Evolutionary conservation across 2,797 vertebrate genomes (phyloP).

Genomic region (Pagetopsis macropterus): DNA sequence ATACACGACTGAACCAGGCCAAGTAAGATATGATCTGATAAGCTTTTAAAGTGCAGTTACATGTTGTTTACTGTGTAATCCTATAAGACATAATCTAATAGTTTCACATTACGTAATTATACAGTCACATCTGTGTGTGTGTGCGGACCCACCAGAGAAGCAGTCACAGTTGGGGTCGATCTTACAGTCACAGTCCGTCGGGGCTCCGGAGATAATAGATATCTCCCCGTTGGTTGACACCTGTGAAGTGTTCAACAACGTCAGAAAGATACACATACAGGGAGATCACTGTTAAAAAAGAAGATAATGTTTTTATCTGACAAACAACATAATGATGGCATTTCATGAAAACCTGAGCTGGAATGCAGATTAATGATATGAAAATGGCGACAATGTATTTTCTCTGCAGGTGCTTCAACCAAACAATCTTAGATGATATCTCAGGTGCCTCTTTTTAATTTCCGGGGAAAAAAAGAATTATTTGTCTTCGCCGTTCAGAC

Average conservation of each 20-base stretch:
- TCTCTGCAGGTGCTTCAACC: constrained; percentile 1
- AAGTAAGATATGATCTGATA: constrained; percentile 36
- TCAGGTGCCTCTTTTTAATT: not conserved
- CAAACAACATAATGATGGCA: constrained; percentile 36
- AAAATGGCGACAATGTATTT: not conserved
- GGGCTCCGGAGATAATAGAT: constrained; percentile 91
- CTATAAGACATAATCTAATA: constrained; percentile 61
- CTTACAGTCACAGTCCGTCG: constrained; percentile 97
- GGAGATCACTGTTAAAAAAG: constrained; percentile 25
- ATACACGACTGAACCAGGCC: constrained; percentile 25
- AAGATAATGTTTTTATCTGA: constrained; percentile 24
- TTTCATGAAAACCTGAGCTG: constrained; percentile 29
- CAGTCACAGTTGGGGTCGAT: constrained; percentile 98
- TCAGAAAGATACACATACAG: constrained; percentile 26
- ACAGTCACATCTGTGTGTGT: constrained; percentile 16
- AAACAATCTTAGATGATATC: constrained; percentile 23
- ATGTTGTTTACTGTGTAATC: constrained; percentile 54
- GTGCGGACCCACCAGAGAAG: constrained; percentile 89
- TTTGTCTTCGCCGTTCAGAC: not conserved
- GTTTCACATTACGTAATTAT: constrained; percentile 51
- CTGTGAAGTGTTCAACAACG: constrained; percentile 63
- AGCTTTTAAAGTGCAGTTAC: constrained; percentile 46
- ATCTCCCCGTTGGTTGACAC: constrained; percentile 95
- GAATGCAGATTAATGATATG: constrained; percentile 19
- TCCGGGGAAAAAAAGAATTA: not conserved